Conservation (phyloP, 2,797 vertebrate genomes). For the Sternarchorhynchus goeldii region DNA sequence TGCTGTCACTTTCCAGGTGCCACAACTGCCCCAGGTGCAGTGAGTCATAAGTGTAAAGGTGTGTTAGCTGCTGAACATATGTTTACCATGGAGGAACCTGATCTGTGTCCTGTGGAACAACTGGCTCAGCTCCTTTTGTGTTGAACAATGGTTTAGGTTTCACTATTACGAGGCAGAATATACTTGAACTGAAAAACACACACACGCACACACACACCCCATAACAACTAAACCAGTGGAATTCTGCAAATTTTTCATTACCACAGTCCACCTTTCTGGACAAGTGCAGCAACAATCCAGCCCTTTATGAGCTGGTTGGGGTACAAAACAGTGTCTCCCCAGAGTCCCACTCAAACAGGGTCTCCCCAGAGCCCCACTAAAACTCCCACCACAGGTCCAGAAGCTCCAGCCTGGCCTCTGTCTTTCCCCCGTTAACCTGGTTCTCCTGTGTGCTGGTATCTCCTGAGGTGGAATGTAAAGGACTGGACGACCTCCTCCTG, state of each 20-base stretch:
- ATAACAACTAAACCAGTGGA: constrained; percentile 16
- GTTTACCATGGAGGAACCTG: constrained; percentile 13
- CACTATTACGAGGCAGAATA: constrained; percentile 10
- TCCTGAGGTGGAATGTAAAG: neutral
- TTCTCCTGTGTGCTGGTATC: too few species aligned
- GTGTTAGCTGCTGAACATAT: neutral
- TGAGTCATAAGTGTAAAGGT: neutral
- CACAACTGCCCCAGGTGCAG: neutral
- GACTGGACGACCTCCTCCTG: too few species aligned
- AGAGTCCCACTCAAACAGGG: too few species aligned
- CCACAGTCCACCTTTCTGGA: too few species aligned
- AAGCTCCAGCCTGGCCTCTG: too few species aligned
- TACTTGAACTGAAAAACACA: constrained; percentile 21
- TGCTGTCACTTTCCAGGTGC: neutral
- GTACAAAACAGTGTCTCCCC: too few species aligned
- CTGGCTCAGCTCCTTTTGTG: constrained; percentile 7
- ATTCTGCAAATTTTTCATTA: too few species aligned
- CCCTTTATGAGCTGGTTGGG: too few species aligned
- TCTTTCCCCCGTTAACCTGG: too few species aligned
- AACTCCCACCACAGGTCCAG: too few species aligned
- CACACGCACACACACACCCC: constrained; percentile 21
- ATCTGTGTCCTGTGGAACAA: constrained; percentile 10
- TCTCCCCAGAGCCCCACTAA: too few species aligned
- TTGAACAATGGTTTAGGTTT: constrained; percentile 19
- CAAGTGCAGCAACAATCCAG: too few species aligned